Evolutionary conservation across 2,797 vertebrate genomes (phyloP), one percentile per base, ranked within the genome.

Genomic region (Oreonectes daqikongensis): DNA sequence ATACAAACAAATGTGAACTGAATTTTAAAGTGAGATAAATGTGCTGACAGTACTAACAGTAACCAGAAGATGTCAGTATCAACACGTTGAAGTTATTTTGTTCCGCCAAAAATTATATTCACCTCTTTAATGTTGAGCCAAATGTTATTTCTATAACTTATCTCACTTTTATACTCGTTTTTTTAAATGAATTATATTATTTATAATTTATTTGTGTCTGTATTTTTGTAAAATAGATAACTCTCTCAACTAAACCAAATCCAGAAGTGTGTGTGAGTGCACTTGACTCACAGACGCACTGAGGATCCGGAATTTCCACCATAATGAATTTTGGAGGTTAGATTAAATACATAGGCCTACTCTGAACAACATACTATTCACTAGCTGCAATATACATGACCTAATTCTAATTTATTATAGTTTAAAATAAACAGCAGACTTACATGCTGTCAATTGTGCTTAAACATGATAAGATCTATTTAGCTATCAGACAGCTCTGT

Each of bases 1-100:
- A 55, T 11, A 18, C 57, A 57, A 42, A 35, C 59, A 35, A 11
- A 52, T 32, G 22, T 72, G 5, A 57, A 48, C 28, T 55, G 2
- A 17, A 26, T 35, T 52, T 44, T 4, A 12, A 38, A 69, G 12
- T 6, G 7, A 28, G 15, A 26, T 4, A 26, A 55, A 67, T 17
- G 26, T 42, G 10, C 6, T 57, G 22, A 63, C 44, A 66, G 12
- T 68, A 68, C 24, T 28, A 5, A 28, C 14, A 32, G 9, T 32
- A 12, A 75, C 91, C 93, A 92, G 86, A 81, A 92, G 93, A 85
- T 90, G 93, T 88, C 92, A 84, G 81, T 84, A 77, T 87, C 73
- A 60, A 75, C 89, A 82, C 86, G 87, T 70, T 72, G 11, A 28
- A 8, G 24, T 26, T 32, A 65, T 30, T 53, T 60, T 42, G 12